Base-by-base conservation (phyloP, 2,888 invertebrate species). In the Trachelus stipa region DNA sequence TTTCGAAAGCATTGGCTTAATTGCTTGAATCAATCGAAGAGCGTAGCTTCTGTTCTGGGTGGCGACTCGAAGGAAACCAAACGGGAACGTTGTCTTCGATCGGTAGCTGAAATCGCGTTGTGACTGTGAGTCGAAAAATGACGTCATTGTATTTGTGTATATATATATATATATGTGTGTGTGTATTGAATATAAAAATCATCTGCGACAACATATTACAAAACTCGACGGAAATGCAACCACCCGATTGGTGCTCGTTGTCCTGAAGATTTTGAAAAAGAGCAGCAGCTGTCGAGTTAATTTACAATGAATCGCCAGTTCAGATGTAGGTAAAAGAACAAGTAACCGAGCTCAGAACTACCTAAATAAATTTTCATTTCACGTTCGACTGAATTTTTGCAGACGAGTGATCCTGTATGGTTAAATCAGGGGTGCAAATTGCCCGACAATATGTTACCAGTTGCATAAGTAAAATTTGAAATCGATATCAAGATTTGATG, bases 381-480 rank as follows among this genome's bases (percentile, higher is more conserved):
- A 88, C 90, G 87, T 86, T 81, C 85, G 87, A 85, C 79, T 87
- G 88, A 81, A 75, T 85, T 88, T 79, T 86, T 82, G 84, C 88
- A 85, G 87, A 77, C 84, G 86, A 87, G 79, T 83, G 85, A 84
- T 82, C 80, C 82, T 84, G 84, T 86, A 87, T 87, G 84, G 84
- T 78, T 80, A 78, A 80, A 79, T 81, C 83, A 80, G 81, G 81
- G 83, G 84, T 81, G 86, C 86, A 87, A 89, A 89, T 89, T 87
- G 84, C 84, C 86, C 84, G 82, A 83, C 89, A 89, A 89, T 90
- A 90, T 89, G 89, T 90, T 87, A 86, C 87, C 87, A 84, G 89
- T 89, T 87, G 88, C 83, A 84, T 82, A 79, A 81, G 84, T 80
- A 83, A 85, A 86, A 84, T 84, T 81, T 82, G 83, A 86, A 87